These are phyloP conservation scores for Hassar affinis DNA, from an alignment of 2,113 vertebrate species.

Conservation along the genomic window DNA sequence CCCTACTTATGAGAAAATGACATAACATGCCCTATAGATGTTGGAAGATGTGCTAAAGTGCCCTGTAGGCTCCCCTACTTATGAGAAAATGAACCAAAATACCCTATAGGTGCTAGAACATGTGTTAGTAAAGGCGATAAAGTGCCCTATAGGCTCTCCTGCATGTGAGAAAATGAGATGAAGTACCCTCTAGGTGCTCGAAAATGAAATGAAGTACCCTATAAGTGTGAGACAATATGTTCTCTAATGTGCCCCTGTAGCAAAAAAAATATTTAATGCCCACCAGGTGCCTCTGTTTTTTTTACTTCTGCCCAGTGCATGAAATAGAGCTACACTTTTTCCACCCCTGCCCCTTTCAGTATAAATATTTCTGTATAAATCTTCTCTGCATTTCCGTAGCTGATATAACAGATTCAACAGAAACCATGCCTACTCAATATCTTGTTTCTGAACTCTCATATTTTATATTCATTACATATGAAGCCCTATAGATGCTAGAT, in stretches of 20 bases:
- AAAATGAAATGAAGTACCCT: background rate
- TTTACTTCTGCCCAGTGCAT: background rate
- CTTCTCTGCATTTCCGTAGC: background rate
- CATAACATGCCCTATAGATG: background rate
- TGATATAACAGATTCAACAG: background rate
- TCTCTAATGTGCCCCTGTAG: background rate
- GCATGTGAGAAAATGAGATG: background rate
- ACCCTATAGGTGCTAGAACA: background rate
- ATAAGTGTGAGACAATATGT: background rate
- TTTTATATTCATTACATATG: no score
- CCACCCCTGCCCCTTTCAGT: no score
- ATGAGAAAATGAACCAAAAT: background rate
- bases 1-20: background rate
- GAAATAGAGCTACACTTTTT: background rate
- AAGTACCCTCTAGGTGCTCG: background rate
- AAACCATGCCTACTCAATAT: background rate
- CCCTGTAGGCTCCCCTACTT: background rate
- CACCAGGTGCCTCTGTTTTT: background rate
- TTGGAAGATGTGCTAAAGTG: background rate
- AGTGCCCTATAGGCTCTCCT: background rate
- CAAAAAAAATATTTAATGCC: background rate
- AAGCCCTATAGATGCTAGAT: background rate
- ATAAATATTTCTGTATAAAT: background rate
- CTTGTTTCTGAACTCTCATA: no score
- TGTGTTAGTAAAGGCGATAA: background rate